These are phyloP conservation scores for Lasioglossum calceatum DNA, from an alignment of 2,888 invertebrate species.

Conservation along the genomic window DNA sequence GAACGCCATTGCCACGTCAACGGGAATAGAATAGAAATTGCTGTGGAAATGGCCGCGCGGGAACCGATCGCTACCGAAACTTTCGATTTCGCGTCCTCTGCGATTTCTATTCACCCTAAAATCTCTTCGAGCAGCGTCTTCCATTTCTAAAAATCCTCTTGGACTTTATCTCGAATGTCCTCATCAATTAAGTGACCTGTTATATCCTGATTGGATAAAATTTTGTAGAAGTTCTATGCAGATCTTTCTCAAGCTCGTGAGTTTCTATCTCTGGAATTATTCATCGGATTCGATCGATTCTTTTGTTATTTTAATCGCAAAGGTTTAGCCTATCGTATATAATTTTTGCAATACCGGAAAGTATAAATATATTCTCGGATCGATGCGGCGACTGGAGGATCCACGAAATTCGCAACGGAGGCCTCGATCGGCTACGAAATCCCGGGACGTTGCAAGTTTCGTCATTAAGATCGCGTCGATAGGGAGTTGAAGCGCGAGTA, in stretches of 20 bases:
- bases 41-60: constrained; percentile 77
- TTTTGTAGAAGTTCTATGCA: no score
- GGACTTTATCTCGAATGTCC: no score
- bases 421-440: constrained; percentile 36
- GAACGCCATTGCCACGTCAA: constrained; percentile 81
- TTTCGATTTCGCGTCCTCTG: background rate
- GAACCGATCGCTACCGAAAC: background rate
- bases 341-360: no score
- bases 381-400: background rate
- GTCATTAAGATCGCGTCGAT: constrained; percentile 43
- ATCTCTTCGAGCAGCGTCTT: background rate
- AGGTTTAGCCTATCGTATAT: no score
- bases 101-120: background rate
- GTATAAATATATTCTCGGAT: no score
- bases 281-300: background rate
- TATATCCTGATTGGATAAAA: no score
- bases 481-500: background rate
- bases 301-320: no score
- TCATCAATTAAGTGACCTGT: background rate
- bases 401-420: background rate
- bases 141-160: no score
- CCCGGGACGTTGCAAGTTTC: constrained; percentile 36
- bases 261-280: background rate
- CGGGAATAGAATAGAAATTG: constrained; percentile 83
- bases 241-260: no score